These are phyloP conservation scores for Vireo griseus DNA, from an alignment of 2,797 vertebrate genomes.

Conservation along the genomic window DNA sequence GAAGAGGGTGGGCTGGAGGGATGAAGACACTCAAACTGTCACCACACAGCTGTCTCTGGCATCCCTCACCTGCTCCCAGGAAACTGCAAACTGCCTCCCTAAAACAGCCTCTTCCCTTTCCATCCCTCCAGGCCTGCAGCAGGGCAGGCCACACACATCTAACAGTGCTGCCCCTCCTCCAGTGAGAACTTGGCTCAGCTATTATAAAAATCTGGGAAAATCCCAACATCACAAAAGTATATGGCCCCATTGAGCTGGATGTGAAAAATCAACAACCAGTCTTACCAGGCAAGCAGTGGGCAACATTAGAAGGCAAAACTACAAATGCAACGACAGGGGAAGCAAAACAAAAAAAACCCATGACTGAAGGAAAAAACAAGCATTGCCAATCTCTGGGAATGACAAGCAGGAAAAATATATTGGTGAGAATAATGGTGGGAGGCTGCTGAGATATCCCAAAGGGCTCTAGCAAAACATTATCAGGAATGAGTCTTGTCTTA, in stretches of 20 bases:
- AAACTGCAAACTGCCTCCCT: background rate
- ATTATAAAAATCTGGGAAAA: background rate
- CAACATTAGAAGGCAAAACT: background rate
- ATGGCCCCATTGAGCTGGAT: background rate
- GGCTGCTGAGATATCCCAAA: background rate
- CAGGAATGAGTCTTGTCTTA: background rate
- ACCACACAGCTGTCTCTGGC: background rate
- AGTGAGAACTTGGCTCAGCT: background rate
- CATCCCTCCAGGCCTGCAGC: background rate
- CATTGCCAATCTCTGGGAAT: background rate
- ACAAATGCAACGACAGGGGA: background rate
- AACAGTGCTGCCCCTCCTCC: background rate
- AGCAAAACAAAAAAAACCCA: background rate
- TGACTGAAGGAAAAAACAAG: background rate
- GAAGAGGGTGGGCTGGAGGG: background rate
- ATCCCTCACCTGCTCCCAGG: background rate
- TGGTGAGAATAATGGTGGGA: background rate
- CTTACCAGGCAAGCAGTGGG: background rate
- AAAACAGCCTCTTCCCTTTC: background rate
- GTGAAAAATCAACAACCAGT: background rate
- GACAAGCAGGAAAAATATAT: background rate
- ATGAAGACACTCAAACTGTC: background rate
- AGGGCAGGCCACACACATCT: background rate
- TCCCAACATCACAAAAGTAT: background rate
- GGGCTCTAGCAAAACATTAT: background rate